A percentile compares a stretch with the other conserved stretches of the same genome.
phyloP scores from a whole-genome alignment of 2,888 invertebrate species.

The Onthophagus sagittarius region DNA sequence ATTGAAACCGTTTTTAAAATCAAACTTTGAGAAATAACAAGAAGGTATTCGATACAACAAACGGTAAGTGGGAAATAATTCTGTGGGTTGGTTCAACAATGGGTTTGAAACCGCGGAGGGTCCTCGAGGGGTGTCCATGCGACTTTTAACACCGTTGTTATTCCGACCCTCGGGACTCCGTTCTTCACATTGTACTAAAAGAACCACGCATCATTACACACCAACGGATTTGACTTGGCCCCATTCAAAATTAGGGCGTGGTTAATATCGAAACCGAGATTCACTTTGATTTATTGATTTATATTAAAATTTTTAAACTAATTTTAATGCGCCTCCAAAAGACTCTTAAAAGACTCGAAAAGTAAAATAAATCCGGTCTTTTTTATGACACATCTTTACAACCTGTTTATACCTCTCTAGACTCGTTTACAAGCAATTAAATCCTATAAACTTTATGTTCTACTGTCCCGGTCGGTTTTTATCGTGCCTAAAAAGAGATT shows the following conservation, averaged over 20 bases:
- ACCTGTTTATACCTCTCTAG: not conserved
- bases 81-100: constrained; percentile 8
- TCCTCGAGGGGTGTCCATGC: not conserved
- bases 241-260: not conserved
- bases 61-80: constrained; percentile 12
- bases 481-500: not conserved
- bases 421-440: not conserved
- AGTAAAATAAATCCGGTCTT: not conserved
- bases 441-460: not conserved
- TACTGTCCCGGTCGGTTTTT: too few species aligned
- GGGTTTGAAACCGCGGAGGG: not conserved
- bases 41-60: not conserved
- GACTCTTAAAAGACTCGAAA: not conserved
- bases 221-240: constrained; percentile 32
- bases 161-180: not conserved
- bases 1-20: not conserved
- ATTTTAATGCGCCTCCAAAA: not conserved
- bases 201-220: constrained; percentile 43
- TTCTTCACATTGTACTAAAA: constrained; percentile 22
- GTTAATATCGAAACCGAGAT: not conserved
- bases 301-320: not conserved
- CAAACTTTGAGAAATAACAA: not conserved
- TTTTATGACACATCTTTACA: not conserved
- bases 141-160: not conserved
- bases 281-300: not conserved